Evolutionary conservation across 2,797 vertebrate genomes (phyloP), one percentile per base, ranked within the genome.

Genomic region (Gorsachius magnificus): DNA sequence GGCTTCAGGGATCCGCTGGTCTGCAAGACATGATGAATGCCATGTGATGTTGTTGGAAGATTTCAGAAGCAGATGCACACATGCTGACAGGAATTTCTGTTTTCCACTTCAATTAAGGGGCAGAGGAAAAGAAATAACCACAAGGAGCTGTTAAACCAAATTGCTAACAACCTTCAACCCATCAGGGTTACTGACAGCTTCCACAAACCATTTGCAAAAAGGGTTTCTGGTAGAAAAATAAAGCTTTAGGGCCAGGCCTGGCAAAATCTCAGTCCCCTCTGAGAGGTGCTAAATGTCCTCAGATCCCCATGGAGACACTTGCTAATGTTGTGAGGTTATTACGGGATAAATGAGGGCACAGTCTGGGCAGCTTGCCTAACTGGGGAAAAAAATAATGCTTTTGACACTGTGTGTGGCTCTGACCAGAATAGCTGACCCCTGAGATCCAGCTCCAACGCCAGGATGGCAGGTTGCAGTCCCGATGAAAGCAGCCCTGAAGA

Each of bases 81-180:
- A 65, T 9, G 31, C 36, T 75, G 76, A 79, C 71, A 82, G 63
- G 71, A 85, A 66, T 88, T 95, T 78, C 63, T 70, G n/a, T 43
- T 88, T 77, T 87, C 79, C 65, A 65, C 38, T 90, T 88, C 66
- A 75, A 16, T 90, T 65, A 78, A 75, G 57, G 56, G 57, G 17
- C n/a, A 84, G 70, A 77, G 46, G 25, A 18, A 58, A 66, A 84
- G n/a, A 87, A 85, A 80, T 36, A 90, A 61, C 66, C 63, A 61
- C 83, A 88, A 90, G 68, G 57, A 82, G 43, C 66, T 86, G 57
- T 79, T 93, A 79, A 95, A 95, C 36, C 45, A 70, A 75, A 74
- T 57, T 63, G 53, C 61, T 90, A 66, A 79, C 71, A 75, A 85
- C 57, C 43, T 66, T 82, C 80, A 66, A 43, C 76, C 80, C 72